Percentiles rank a stretch among this genome's conserved stretches.
Evolutionary conservation across 92 coral and sea anemone species (phyloP).

Genomic region (Epizoanthus fatuus): DNA sequence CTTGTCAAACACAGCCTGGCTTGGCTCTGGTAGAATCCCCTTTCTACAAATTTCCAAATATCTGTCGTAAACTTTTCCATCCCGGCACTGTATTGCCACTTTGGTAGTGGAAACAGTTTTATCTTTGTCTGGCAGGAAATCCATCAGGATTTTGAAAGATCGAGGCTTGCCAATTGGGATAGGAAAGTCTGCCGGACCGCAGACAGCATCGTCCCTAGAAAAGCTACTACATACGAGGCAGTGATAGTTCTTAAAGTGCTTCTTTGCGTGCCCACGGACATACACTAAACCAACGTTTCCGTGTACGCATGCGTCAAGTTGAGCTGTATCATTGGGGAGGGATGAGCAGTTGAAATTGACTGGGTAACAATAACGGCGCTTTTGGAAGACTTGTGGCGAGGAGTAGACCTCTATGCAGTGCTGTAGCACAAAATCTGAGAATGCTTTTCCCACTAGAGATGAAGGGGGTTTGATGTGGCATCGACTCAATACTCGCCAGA

Average conservation of each 20-base stretch:
- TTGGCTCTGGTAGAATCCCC: constrained; percentile 43
- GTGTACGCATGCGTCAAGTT: neutral
- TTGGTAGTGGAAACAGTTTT: neutral
- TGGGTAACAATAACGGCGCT: constrained; percentile 4
- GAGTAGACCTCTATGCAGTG: neutral
- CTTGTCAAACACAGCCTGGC: constrained; percentile 66
- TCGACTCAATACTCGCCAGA: neutral
- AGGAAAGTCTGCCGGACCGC: constrained; percentile 3
- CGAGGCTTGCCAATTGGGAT: neutral
- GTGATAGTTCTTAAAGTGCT: neutral
- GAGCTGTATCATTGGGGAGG: neutral
- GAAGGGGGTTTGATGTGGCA: constrained; percentile 9
- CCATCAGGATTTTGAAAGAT: constrained; percentile 33
- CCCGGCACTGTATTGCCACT: constrained; percentile 11
- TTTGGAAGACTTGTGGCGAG: neutral
- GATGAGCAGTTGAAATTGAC: neutral
- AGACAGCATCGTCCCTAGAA: neutral
- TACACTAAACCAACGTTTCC: constrained; percentile 14
- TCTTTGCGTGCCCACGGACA: constrained; percentile 10
- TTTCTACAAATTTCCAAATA: constrained; percentile 73
- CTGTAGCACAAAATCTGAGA: neutral
- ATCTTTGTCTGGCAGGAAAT: constrained; percentile 1
- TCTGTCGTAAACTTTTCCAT: constrained; percentile 58
- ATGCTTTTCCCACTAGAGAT: neutral
- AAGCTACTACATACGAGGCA: constrained; percentile 8